Evolutionary conservation across 2,888 invertebrate genomes (phyloP).

Genomic region (Cryptus armator): DNA sequence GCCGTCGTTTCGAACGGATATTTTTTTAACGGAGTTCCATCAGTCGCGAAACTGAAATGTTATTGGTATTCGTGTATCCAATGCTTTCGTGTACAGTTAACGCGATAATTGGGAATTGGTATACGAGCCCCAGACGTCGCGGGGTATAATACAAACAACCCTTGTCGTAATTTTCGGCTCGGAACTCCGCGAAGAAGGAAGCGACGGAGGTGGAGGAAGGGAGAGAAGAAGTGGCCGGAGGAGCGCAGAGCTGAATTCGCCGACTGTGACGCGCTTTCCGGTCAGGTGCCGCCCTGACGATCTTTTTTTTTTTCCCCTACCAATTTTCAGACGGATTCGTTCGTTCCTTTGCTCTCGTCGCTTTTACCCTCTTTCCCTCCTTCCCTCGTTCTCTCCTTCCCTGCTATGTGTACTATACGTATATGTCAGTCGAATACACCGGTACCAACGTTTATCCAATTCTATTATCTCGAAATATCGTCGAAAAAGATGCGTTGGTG

Average conservation of each 20-base stretch:
- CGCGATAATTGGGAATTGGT: slow-evolving; percentile 32
- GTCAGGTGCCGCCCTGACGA: slow-evolving; percentile 83
- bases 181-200: slow-evolving; percentile 62
- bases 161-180: slow-evolving; percentile 46
- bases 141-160: slow-evolving; percentile 61
- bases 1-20: no score
- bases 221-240: slow-evolving; percentile 56
- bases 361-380: slow-evolving; percentile 44
- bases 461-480: slow-evolving; percentile 12
- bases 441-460: slow-evolving; percentile 13
- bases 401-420: background rate
- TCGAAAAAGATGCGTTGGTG: slow-evolving; percentile 55
- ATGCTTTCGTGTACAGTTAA: background rate
- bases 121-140: slow-evolving; percentile 12
- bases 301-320: slow-evolving; percentile 77
- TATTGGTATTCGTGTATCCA: background rate
- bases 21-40: no score
- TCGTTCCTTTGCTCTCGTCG: slow-evolving; percentile 49
- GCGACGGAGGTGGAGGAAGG: slow-evolving; percentile 65
- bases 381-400: no score
- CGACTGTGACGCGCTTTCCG: slow-evolving; percentile 84
- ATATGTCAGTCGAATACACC: background rate
- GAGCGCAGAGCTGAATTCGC: slow-evolving; percentile 78
- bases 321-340: slow-evolving; percentile 68
- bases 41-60: no score